Evolutionary conservation across 2,888 invertebrate genomes (phyloP).

Genomic region (Folsomia manolachei): DNA sequence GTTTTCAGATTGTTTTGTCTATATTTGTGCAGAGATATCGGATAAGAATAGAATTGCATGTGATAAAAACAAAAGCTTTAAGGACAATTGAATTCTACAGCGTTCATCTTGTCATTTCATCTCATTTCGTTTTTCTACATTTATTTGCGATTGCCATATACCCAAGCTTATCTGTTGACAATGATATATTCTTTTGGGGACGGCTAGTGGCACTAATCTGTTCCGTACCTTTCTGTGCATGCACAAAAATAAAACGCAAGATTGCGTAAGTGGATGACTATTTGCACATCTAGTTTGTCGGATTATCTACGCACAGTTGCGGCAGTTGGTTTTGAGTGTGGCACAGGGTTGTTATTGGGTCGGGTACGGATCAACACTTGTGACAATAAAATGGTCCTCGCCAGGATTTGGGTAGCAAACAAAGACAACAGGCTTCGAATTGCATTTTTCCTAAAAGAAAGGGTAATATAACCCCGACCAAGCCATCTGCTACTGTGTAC

Average conservation of each 20-base stretch:
- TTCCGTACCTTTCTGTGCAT: neutral
- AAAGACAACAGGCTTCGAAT: neutral
- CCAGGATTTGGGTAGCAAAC: too few relatives aligned
- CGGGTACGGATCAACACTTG: neutral
- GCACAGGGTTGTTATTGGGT: neutral
- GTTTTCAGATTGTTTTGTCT: constrained; percentile 12
- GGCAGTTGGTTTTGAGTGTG: too few relatives aligned
- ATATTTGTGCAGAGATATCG: constrained; percentile 13
- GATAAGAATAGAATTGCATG: constrained; percentile 18
- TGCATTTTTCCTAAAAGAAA: neutral
- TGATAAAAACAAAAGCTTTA: constrained; percentile 13
- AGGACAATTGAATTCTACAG: constrained; percentile 26
- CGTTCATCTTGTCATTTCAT: constrained; percentile 23
- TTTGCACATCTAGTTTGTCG: neutral
- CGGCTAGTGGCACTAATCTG: neutral
- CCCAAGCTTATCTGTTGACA: neutral
- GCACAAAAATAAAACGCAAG: neutral
- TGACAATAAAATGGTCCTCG: neutral
- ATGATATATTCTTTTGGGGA: neutral
- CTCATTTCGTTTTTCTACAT: constrained; percentile 18
- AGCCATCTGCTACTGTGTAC: neutral
- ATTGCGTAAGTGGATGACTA: neutral
- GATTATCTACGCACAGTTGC: neutral
- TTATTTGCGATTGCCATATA: too few relatives aligned
- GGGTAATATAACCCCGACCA: neutral